Percentiles rank a stretch among this genome's conserved stretches.
Conservation (phyloP, 2,797 vertebrate species). For the Pristis pectinata region DNA sequence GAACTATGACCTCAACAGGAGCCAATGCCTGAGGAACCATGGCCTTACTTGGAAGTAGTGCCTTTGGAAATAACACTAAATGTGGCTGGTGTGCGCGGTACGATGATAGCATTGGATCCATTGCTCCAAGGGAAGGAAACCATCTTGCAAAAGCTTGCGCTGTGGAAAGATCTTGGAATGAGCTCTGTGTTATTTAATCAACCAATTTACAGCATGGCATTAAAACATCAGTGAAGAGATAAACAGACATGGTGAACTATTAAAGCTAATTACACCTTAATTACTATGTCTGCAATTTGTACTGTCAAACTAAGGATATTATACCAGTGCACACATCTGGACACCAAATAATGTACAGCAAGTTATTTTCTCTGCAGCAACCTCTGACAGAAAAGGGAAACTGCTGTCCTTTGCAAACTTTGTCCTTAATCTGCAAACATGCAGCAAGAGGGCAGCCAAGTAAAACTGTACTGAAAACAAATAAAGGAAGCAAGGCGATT, state of each 20-base stretch:
- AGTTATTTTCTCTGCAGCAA: not conserved
- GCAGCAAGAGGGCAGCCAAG: not conserved
- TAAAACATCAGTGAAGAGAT: not conserved
- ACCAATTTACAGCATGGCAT: not conserved
- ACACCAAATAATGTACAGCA: not conserved
- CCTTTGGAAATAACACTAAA: not conserved
- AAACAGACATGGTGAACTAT: not conserved
- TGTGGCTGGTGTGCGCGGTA: no score
- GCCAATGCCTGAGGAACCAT: not conserved
- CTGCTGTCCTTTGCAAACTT: not conserved
- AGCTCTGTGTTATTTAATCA: not conserved
- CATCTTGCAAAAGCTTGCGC: no score
- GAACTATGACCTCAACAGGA: not conserved
- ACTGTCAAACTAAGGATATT: not conserved
- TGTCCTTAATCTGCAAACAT: not conserved
- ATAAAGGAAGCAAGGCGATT: not conserved
- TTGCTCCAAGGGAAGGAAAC: no score
- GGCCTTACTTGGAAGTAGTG: not conserved
- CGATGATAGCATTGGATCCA: not conserved
- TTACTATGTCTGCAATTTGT: not conserved
- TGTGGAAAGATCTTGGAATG: not conserved
- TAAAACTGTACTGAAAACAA: not conserved
- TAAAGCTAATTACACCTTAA: slow-evolving; percentile 23
- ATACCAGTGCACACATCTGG: not conserved
- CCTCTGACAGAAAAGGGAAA: not conserved